Conservation (phyloP, 2,888 invertebrate species). For the Diarsia mendica region DNA sequence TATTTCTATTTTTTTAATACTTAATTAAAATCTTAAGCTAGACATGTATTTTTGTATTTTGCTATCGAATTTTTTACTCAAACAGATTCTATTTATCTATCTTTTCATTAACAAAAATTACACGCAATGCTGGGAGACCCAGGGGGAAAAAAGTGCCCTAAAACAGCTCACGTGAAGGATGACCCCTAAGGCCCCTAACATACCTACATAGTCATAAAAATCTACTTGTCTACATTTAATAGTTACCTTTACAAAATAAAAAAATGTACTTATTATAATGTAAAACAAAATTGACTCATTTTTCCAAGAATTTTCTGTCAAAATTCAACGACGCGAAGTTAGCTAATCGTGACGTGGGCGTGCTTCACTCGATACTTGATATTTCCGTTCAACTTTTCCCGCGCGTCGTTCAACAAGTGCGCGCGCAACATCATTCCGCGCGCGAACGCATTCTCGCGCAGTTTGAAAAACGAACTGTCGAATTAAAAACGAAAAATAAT, state of each 20-base stretch:
- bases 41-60: too few species aligned
- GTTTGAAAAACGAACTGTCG: constrained; percentile 71
- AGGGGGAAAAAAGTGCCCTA: too few species aligned
- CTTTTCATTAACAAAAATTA: too few species aligned
- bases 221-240: not conserved
- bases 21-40: too few species aligned
- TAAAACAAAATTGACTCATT: not conserved
- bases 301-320: constrained; percentile 36
- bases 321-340: constrained; percentile 51
- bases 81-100: too few species aligned
- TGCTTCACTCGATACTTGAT: constrained; percentile 66
- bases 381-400: constrained; percentile 82
- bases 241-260: not conserved
- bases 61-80: too few species aligned
- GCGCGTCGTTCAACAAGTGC: constrained; percentile 78
- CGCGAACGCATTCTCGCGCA: constrained; percentile 81
- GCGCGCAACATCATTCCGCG: constrained; percentile 83
- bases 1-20: too few species aligned
- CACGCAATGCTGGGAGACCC: too few species aligned
- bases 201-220: not conserved
- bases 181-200: too few species aligned
- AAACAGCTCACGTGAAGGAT: too few species aligned
- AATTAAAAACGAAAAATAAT: constrained; percentile 70
- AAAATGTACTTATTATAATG: not conserved
- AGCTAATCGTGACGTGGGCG: constrained; percentile 32